phyloP scores from a whole-genome alignment of 2,113 vertebrate genomes.

The Cairina moschata region DNA sequence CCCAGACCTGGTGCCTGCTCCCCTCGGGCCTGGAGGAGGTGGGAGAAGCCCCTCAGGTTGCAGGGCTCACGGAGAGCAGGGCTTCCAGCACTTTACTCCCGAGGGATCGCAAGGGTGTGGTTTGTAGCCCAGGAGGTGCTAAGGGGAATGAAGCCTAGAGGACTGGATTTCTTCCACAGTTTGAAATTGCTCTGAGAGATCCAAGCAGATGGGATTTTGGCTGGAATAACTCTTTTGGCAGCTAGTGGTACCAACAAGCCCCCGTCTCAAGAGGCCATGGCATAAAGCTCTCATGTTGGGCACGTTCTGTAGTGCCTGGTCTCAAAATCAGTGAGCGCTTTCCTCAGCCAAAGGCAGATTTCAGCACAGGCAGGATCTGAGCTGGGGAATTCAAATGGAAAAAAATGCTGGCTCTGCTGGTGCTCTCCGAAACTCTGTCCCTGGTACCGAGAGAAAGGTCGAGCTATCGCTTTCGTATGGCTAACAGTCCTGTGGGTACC shows the following conservation, averaged over 20 bases:
- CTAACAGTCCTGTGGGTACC: neutral
- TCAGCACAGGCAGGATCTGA: neutral
- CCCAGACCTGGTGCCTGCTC: neutral
- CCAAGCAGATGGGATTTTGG: neutral
- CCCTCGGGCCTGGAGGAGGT: neutral
- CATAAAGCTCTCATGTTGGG: neutral
- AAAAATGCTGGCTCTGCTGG: neutral
- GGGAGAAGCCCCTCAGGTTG: neutral
- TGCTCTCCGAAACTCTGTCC: neutral
- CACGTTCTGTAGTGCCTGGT: neutral
- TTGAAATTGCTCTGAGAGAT: neutral
- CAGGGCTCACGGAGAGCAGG: rapidly evolving
- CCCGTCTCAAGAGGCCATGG: neutral
- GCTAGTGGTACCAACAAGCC: neutral
- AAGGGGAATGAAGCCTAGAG: neutral
- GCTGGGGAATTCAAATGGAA: neutral
- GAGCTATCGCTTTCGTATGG: neutral
- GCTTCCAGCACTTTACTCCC: neutral
- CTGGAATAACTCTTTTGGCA: neutral
- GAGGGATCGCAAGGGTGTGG: neutral
- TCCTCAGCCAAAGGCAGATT: neutral
- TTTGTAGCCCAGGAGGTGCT: neutral
- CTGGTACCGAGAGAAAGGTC: neutral
- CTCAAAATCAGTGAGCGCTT: neutral
- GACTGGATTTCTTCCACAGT: neutral